Evolutionary conservation across 1,140 invertebrate species (phyloP).

Genomic region (Aradophagus sp.): DNA sequence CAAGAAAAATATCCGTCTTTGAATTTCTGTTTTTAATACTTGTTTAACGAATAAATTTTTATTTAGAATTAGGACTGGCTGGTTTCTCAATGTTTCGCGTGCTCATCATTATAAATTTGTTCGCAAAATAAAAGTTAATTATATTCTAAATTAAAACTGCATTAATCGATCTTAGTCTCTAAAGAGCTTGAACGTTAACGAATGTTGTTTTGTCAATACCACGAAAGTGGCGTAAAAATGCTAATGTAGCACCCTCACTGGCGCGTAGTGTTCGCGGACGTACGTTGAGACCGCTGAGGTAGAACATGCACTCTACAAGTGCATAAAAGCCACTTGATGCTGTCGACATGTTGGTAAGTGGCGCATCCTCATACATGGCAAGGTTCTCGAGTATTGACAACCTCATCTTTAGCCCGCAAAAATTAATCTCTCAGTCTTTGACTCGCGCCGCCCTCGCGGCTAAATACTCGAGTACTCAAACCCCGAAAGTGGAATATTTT

Average conservation of each 20-base stretch:
- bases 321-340: slow-evolving; percentile 44
- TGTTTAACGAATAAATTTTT: no score
- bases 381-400: slow-evolving; percentile 46
- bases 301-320: slow-evolving; percentile 46
- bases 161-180: no score
- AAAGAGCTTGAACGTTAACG: slow-evolving; percentile 11
- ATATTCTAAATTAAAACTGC: slow-evolving; percentile 12
- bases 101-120: no score
- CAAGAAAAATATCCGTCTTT: no score
- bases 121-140: no score
- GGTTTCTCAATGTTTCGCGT: no score
- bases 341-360: slow-evolving; percentile 46
- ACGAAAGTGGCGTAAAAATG: slow-evolving; percentile 47
- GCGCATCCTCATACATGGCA: slow-evolving; percentile 39
- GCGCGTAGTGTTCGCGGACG: slow-evolving; percentile 19
- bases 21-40: no score
- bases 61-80: no score
- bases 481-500: slow-evolving; percentile 3
- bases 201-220: slow-evolving; percentile 39
- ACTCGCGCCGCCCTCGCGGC: slow-evolving; percentile 12
- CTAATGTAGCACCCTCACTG: slow-evolving; percentile 35
- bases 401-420: slow-evolving; percentile 31
- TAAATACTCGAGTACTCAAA: slow-evolving; percentile 11
- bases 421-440: slow-evolving; percentile 49
- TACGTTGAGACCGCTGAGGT: slow-evolving; percentile 44